A percentile compares a stretch with the other conserved stretches of the same genome.
These are phyloP conservation scores for Eupelmus urozonus DNA, from an alignment of 2,888 invertebrate species.

Conservation along the genomic window DNA sequence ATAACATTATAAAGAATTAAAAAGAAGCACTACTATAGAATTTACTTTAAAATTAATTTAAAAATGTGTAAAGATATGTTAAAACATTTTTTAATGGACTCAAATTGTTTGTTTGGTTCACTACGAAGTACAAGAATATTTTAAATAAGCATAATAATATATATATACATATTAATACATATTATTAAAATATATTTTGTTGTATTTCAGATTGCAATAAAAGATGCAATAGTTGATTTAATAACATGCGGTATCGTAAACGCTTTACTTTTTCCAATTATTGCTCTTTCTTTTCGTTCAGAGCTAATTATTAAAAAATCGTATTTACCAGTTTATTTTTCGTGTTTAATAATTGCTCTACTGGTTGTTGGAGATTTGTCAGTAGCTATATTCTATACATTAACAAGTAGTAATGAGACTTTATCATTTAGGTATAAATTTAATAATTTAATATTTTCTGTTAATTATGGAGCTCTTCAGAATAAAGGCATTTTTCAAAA, in stretches of 20 bases:
- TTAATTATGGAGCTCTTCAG: too few species aligned
- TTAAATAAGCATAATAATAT: too few species aligned
- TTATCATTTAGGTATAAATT: slow-evolving; percentile 74
- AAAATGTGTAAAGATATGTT: too few species aligned
- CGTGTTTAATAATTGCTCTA: slow-evolving; percentile 75
- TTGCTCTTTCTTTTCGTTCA: slow-evolving; percentile 78
- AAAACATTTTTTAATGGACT: neutral
- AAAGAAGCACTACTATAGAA: too few species aligned
- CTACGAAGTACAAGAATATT: too few species aligned
- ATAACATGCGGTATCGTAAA: slow-evolving; percentile 76
- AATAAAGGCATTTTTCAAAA: too few species aligned
- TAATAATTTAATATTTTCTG: too few species aligned
- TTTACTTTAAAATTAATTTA: too few species aligned
- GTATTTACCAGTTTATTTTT: slow-evolving; percentile 75
- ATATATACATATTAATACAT: neutral
- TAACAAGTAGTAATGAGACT: slow-evolving; percentile 65
- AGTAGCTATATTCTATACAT: slow-evolving; percentile 83
- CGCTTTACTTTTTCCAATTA: slow-evolving; percentile 76
- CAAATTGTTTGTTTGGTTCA: too few species aligned
- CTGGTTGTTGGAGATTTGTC: slow-evolving; percentile 81
- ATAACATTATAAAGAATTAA: too few species aligned
- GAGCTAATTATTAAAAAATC: slow-evolving; percentile 74
- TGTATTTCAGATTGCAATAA: slow-evolving; percentile 69
- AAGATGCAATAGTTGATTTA: slow-evolving; percentile 76
- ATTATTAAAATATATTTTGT: neutral